Evolutionary conservation across 2,888 invertebrate species (phyloP).

Genomic region (Beris chalybata): DNA sequence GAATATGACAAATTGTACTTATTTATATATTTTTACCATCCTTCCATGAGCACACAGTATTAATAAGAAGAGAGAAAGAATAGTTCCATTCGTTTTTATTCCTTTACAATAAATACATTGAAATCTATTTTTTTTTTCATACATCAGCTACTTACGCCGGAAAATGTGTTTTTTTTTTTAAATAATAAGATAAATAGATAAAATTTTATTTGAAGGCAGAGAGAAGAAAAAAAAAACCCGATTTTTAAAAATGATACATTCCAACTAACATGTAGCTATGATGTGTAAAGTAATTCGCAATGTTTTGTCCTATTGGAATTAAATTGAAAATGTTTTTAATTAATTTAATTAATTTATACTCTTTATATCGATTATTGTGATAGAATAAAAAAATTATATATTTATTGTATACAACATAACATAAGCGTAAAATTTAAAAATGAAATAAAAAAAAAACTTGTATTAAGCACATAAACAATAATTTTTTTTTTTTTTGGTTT

Average conservation of each 20-base stretch:
- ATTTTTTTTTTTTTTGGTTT: not conserved
- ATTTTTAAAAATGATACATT: slow-evolving; percentile 20
- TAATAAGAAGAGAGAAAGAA: slow-evolving; percentile 6
- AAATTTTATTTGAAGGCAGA: not conserved
- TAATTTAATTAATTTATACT: slow-evolving; percentile 32
- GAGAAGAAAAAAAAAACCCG: not conserved
- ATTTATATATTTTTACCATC: slow-evolving; percentile 23
- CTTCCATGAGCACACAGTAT: slow-evolving; percentile 29
- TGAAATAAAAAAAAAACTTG: slow-evolving; percentile 19
- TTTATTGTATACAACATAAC: slow-evolving; percentile 31
- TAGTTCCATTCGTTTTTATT: not conserved
- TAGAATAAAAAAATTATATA: slow-evolving; percentile 30
- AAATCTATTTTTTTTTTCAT: slow-evolving; percentile 11
- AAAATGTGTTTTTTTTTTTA: slow-evolving; percentile 4
- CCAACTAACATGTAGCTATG: slow-evolving; percentile 25
- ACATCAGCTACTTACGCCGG: slow-evolving; percentile 27
- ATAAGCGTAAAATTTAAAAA: slow-evolving; percentile 27
- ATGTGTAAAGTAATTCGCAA: slow-evolving; percentile 25
- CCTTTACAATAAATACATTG: not conserved
- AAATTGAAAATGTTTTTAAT: slow-evolving; percentile 26
- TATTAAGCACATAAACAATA: slow-evolving; percentile 21
- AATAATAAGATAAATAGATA: not conserved
- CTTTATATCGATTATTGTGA: slow-evolving; percentile 33
- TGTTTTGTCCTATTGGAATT: slow-evolving; percentile 30
- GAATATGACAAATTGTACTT: slow-evolving; percentile 22